Evolutionary conservation across 1,140 invertebrate species (phyloP).

Genomic region (Pseudomyrmex flavicornis): DNA sequence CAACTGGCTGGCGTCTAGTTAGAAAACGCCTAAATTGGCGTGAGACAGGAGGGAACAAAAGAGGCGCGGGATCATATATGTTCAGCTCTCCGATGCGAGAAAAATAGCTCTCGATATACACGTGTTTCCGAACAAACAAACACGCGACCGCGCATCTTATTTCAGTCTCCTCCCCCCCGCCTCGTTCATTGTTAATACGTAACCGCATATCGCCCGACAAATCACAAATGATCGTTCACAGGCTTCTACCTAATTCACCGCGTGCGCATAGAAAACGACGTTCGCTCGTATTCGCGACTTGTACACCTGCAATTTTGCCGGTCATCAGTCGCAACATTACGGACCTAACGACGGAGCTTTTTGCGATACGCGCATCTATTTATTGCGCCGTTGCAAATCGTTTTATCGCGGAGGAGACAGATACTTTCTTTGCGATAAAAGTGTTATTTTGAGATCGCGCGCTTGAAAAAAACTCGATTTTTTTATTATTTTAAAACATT

Average conservation of each 20-base stretch:
- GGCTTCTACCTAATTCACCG: conserved; percentile 28
- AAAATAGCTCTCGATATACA: conserved; percentile 46
- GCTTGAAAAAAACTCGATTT: too few species aligned
- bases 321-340: conserved; percentile 46
- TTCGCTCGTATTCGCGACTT: neutral
- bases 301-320: conserved; percentile 53
- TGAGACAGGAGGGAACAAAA: conserved; percentile 41
- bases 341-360: conserved; percentile 31
- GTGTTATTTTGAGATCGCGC: neutral
- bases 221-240: conserved; percentile 39
- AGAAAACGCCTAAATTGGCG: conserved; percentile 52
- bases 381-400: conserved; percentile 18
- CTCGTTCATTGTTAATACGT: conserved; percentile 36
- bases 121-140: conserved; percentile 41
- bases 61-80: conserved; percentile 1
- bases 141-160: conserved; percentile 47
- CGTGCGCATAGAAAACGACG: conserved; percentile 22
- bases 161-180: neutral
- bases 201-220: conserved; percentile 40
- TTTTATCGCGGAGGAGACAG: neutral
- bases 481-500: too few species aligned
- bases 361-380: conserved; percentile 25
- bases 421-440: neutral
- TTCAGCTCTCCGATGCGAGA: conserved; percentile 8
- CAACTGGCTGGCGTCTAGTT: neutral